A percentile compares a stretch with the other conserved stretches of the same genome.
Conservation (phyloP, 2,113 vertebrate species). For the Heptranchias perlo region DNA sequence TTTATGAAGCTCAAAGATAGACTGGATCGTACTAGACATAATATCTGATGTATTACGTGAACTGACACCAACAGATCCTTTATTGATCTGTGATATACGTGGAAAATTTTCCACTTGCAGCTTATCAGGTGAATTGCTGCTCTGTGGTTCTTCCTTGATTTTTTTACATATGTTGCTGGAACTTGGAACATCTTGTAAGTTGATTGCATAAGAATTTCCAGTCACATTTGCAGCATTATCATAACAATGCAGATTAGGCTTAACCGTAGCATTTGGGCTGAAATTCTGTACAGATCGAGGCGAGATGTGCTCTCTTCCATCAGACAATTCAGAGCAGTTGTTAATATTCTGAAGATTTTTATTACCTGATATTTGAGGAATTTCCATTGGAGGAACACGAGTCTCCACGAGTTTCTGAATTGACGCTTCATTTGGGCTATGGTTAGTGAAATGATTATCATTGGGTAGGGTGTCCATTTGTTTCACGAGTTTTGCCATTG, state of each 20-base stretch:
- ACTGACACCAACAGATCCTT: not conserved
- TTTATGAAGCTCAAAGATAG: conserved; percentile 4
- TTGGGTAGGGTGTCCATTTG: not conserved
- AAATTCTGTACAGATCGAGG: not conserved
- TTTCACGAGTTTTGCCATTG: conserved; percentile 41
- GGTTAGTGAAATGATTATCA: not conserved
- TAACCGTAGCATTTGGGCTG: not conserved
- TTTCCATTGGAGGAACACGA: not conserved
- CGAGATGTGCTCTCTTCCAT: not conserved
- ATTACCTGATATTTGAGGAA: conserved; percentile 8
- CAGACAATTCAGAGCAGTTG: not conserved
- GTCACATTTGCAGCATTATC: not conserved
- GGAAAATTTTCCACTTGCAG: not conserved
- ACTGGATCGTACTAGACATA: not conserved
- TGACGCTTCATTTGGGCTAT: not conserved
- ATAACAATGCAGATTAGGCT: not conserved
- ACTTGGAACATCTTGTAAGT: not conserved
- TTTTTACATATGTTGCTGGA: not conserved
- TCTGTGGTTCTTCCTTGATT: conserved; percentile 1
- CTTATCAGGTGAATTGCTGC: not conserved
- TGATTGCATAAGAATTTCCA: not conserved
- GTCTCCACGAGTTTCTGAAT: not conserved
- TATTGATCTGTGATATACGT: not conserved
- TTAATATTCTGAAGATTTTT: conserved; percentile 15
- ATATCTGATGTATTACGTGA: not conserved